A percentile compares a stretch with the other conserved stretches of the same genome.
Evolutionary conservation across 2,797 vertebrate species (phyloP).

Genomic region (Chanos chanos): DNA sequence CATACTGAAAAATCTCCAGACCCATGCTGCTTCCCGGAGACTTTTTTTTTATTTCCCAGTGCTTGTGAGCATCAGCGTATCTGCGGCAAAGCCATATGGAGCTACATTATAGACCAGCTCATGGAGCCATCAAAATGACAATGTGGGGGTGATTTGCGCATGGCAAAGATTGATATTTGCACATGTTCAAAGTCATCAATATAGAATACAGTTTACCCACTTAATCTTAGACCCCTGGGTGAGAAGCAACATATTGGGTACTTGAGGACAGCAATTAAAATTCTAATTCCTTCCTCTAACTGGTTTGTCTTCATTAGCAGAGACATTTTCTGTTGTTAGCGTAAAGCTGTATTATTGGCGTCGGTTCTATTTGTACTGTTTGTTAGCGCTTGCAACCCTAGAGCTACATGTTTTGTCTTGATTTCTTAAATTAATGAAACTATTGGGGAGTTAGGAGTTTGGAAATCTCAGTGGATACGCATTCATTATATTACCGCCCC

Average conservation of each 20-base stretch:
- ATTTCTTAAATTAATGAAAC: too few relatives aligned
- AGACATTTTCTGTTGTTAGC: slow-evolving; percentile 3
- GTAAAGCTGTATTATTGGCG: background rate
- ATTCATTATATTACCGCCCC: background rate
- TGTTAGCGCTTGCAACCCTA: slow-evolving; percentile 1
- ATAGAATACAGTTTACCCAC: slow-evolving; percentile 27
- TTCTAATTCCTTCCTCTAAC: slow-evolving; percentile 61
- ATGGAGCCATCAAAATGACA: slow-evolving; percentile 61
- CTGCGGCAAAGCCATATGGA: slow-evolving; percentile 53
- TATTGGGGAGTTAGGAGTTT: too few relatives aligned
- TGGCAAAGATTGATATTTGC: slow-evolving; percentile 56
- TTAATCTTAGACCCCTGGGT: slow-evolving; percentile 45
- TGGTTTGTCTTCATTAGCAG: slow-evolving; percentile 35
- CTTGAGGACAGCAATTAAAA: slow-evolving; percentile 50
- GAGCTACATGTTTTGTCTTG: slow-evolving; percentile 40
- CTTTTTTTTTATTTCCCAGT: slow-evolving; percentile 13
- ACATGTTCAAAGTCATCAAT: slow-evolving; percentile 58
- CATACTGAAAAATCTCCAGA: slow-evolving; percentile 12
- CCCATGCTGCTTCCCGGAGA: slow-evolving; percentile 5
- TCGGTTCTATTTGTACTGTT: background rate
- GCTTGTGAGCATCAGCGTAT: background rate
- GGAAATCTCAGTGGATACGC: too few relatives aligned
- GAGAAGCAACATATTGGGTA: slow-evolving; percentile 52
- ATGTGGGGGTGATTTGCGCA: slow-evolving; percentile 57
- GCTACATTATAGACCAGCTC: slow-evolving; percentile 53